Conservation (phyloP, 2,888 invertebrate species). For the Coleophora flavipennella region DNA sequence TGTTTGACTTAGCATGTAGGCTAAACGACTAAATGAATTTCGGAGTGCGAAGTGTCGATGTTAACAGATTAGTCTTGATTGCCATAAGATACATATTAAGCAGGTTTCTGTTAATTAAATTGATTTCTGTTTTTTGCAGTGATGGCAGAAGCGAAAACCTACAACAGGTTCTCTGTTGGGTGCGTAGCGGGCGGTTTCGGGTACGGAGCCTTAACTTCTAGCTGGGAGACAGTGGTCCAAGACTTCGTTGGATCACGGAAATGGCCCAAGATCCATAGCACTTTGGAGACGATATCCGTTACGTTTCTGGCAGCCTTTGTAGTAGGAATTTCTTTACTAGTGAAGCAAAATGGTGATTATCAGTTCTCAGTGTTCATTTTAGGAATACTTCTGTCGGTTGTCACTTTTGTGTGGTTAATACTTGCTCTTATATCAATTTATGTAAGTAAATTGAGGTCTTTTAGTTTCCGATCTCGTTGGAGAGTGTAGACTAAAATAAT, state of each 20-base stretch:
- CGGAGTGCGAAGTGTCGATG: too few species aligned
- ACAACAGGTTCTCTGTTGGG: conserved; percentile 62
- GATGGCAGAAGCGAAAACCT: conserved; percentile 44
- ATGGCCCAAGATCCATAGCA: conserved; percentile 62
- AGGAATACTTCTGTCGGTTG: conserved; percentile 34
- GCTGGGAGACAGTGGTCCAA: conserved; percentile 59
- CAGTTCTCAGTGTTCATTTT: conserved; percentile 45
- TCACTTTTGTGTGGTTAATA: conserved; percentile 43
- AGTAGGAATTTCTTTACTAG: conserved; percentile 35
- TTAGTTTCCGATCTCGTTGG: conserved; percentile 28
- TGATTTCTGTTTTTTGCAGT: conserved; percentile 33
- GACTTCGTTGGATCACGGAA: conserved; percentile 61
- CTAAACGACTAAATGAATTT: too few species aligned
- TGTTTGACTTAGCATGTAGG: too few species aligned
- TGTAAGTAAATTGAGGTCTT: conserved; percentile 37
- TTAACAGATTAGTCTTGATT: too few species aligned
- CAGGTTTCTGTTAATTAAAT: background rate
- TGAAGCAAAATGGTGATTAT: conserved; percentile 36
- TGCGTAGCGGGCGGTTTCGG: conserved; percentile 66
- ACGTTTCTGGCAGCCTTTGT: conserved; percentile 40
- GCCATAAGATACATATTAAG: too few species aligned
- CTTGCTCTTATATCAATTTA: conserved; percentile 41
- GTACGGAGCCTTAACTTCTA: conserved; percentile 58
- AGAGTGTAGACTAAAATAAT: too few species aligned
- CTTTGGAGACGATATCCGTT: conserved; percentile 58